Percentiles rank a stretch among this genome's conserved stretches.
Conservation (phyloP, 2,888 invertebrate species). For the Ditula angustiorana region DNA sequence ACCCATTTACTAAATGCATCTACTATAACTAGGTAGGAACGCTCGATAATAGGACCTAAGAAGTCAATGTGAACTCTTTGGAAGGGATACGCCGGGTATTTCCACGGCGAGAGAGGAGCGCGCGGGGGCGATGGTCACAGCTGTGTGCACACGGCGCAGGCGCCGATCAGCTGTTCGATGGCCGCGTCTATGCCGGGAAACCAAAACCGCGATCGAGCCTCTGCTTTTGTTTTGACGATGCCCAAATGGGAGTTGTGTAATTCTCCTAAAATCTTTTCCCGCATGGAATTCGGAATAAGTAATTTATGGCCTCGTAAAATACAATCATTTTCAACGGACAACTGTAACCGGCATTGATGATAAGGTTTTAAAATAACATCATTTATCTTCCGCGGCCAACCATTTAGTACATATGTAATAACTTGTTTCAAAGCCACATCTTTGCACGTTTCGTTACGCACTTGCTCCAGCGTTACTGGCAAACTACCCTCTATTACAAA, state of each 20-base stretch:
- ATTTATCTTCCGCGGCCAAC: not conserved
- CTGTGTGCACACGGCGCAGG: constrained; percentile 2
- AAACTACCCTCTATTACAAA: constrained; percentile 11
- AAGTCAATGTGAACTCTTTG: constrained; percentile 47
- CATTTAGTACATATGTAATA: not conserved
- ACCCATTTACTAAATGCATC: constrained; percentile 48
- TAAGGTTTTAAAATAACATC: not conserved
- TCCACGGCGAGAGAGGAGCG: constrained; percentile 43
- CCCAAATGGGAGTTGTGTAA: too few species aligned
- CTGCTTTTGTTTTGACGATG: too few species aligned
- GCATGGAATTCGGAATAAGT: too few species aligned
- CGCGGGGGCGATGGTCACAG: constrained; percentile 35
- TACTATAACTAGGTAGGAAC: constrained; percentile 42
- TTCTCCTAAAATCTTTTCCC: too few species aligned
- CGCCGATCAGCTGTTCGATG: not conserved
- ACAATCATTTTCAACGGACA: not conserved
- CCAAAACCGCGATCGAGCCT: too few species aligned
- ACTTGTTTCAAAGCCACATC: not conserved
- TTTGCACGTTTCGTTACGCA: not conserved
- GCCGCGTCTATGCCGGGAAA: too few species aligned
- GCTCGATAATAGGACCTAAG: constrained; percentile 43
- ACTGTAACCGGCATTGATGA: not conserved
- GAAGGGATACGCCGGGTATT: constrained; percentile 41
- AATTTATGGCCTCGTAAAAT: too few species aligned
- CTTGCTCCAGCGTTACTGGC: not conserved